Conservation (phyloP, 2,113 vertebrate genomes). For the Hippolais icterina region DNA sequence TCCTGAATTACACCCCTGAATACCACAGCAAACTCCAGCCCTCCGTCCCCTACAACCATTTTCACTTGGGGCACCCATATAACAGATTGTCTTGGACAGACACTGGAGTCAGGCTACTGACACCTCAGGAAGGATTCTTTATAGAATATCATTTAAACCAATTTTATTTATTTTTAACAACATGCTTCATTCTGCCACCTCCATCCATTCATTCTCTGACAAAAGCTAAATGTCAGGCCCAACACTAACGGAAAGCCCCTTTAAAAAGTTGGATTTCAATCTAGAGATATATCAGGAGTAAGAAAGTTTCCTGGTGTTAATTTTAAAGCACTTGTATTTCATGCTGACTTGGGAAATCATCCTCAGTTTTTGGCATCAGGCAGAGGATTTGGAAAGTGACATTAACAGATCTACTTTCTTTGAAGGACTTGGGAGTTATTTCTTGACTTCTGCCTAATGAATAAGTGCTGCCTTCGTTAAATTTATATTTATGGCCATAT, state of each 20-base stretch:
- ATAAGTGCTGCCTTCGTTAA: slow-evolving; percentile 65
- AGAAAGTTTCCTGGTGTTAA: slow-evolving; percentile 21
- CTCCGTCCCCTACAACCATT: neutral
- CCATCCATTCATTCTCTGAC: neutral
- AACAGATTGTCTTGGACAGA: neutral
- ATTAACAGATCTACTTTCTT: slow-evolving; percentile 59
- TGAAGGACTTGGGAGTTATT: slow-evolving; percentile 72
- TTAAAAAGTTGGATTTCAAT: slow-evolving; percentile 4
- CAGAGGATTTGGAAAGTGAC: slow-evolving; percentile 48
- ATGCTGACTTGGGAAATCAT: slow-evolving; percentile 57
- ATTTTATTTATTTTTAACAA: slow-evolving; percentile 45
- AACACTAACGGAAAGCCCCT: neutral
- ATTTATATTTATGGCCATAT: slow-evolving; percentile 68
- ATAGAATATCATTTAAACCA: neutral
- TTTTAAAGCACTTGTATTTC: slow-evolving; percentile 44
- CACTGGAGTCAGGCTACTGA: neutral
- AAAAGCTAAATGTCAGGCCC: neutral
- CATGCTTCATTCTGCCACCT: neutral
- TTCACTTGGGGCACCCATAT: neutral
- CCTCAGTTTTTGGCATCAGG: slow-evolving; percentile 33
- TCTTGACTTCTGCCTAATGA: slow-evolving; percentile 70
- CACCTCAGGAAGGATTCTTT: neutral
- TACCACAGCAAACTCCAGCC: neutral
- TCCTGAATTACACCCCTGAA: neutral
- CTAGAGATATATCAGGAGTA: neutral